These are phyloP conservation scores for Ptiloglossa arizonensis DNA, from an alignment of 1,140 invertebrate species.

Conservation along the genomic window DNA sequence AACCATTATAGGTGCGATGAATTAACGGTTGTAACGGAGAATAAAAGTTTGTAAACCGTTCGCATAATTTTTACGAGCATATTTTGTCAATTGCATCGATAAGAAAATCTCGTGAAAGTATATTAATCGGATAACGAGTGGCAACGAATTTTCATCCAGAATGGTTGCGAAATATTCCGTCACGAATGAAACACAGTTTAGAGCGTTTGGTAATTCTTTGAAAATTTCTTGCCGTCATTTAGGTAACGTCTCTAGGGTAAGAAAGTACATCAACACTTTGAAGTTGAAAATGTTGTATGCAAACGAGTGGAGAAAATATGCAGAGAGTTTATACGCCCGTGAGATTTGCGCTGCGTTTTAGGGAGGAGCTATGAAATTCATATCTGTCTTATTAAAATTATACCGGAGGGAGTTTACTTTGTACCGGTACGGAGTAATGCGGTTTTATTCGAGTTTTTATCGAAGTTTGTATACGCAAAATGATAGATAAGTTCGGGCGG, in stretches of 20 bases:
- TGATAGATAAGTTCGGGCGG: not conserved
- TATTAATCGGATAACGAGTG: too few species aligned
- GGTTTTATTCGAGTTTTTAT: conserved; percentile 4
- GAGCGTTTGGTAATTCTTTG: not conserved
- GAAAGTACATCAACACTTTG: not conserved
- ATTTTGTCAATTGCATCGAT: too few species aligned
- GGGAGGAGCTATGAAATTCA: conserved; percentile 12
- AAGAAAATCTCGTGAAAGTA: too few species aligned
- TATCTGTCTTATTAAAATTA: conserved; percentile 42
- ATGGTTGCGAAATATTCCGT: too few species aligned
- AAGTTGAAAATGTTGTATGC: conserved; percentile 4
- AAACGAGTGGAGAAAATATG: conserved; percentile 25
- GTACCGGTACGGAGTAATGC: not conserved
- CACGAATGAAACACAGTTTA: not conserved
- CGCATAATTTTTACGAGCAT: too few species aligned
- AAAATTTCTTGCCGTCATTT: not conserved
- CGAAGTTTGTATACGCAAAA: not conserved
- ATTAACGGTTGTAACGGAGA: too few species aligned
- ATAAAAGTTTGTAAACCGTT: too few species aligned
- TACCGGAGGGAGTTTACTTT: not conserved
- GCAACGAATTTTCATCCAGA: too few species aligned
- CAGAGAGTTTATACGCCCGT: conserved; percentile 1
- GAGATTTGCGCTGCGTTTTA: not conserved
- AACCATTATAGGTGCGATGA: too few species aligned
- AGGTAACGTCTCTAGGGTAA: not conserved